A percentile compares a stretch with the other conserved stretches of the same genome.
These are phyloP conservation scores for Rhyacophila brunnea DNA, from an alignment of 1,140 invertebrate genomes.

Conservation along the genomic window DNA sequence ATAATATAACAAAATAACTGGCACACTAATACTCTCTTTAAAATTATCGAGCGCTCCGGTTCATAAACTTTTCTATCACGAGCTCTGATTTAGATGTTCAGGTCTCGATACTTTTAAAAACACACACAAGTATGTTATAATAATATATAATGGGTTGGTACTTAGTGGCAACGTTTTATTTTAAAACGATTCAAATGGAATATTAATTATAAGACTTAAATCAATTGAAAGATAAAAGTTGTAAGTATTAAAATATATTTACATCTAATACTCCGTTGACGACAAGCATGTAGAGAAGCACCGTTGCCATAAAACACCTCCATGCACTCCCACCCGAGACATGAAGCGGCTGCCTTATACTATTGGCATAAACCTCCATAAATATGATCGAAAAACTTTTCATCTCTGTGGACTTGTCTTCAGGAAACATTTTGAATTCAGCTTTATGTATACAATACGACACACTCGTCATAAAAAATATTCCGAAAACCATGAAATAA, in stretches of 20 bases:
- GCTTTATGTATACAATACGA: conserved; percentile 2
- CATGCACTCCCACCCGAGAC: neutral
- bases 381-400: neutral
- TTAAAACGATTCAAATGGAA: no score
- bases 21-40: no score
- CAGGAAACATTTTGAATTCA: neutral
- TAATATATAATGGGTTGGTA: no score
- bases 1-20: no score
- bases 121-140: no score
- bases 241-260: neutral
- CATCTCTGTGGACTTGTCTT: neutral
- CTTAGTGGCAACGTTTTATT: no score
- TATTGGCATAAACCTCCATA: conserved; percentile 1
- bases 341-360: neutral
- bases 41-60: no score
- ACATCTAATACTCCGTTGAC: conserved; percentile 3
- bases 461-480: neutral
- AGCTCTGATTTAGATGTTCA: no score
- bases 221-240: conserved; percentile 3
- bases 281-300: neutral
- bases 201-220: no score
- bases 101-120: no score
- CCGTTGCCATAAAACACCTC: conserved; percentile 3
- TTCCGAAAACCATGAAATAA: neutral
- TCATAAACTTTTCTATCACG: no score